These are phyloP conservation scores for Pachyrhynchus sulphureomaculatus DNA, from an alignment of 1,140 invertebrate species.

Conservation along the genomic window DNA sequence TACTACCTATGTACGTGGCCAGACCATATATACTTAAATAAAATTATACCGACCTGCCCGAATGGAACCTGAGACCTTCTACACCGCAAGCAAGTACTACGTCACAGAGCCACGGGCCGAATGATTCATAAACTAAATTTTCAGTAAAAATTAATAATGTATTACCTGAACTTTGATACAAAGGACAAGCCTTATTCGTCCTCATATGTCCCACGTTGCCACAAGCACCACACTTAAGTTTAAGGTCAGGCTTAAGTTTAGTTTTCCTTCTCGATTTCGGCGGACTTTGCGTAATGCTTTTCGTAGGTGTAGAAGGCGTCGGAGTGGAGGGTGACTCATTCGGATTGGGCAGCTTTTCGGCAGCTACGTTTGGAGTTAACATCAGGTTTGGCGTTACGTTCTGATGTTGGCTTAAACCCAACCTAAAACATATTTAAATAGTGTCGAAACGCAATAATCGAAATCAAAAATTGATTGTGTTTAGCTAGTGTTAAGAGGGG, in stretches of 20 bases:
- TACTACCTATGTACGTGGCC: no score
- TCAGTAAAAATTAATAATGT: no score
- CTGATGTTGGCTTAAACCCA: slow-evolving; percentile 21
- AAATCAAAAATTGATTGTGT: background rate
- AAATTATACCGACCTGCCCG: no score
- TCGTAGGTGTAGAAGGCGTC: slow-evolving; percentile 40
- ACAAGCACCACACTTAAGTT: slow-evolving; percentile 95
- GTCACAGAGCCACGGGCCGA: no score
- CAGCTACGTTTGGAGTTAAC: slow-evolving; percentile 14
- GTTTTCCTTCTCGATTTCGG: slow-evolving; percentile 68
- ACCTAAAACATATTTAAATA: slow-evolving; percentile 4
- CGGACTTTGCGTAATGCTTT: slow-evolving; percentile 37
- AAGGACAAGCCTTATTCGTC: slow-evolving; percentile 95
- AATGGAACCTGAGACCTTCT: no score
- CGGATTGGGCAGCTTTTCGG: slow-evolving; percentile 36
- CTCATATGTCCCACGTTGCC: slow-evolving; percentile 84
- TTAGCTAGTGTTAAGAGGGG: no score
- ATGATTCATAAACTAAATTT: no score
- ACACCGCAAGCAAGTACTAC: no score
- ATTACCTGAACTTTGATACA: slow-evolving; percentile 74
- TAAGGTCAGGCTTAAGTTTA: slow-evolving; percentile 86
- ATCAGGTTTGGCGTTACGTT: background rate
- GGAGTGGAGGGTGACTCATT: slow-evolving; percentile 44
- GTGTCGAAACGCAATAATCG: background rate
- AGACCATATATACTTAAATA: no score